Evolutionary conservation across 2,888 invertebrate species (phyloP), one percentile per base, ranked within the genome.

Genomic region (Crioceris asparagi): DNA sequence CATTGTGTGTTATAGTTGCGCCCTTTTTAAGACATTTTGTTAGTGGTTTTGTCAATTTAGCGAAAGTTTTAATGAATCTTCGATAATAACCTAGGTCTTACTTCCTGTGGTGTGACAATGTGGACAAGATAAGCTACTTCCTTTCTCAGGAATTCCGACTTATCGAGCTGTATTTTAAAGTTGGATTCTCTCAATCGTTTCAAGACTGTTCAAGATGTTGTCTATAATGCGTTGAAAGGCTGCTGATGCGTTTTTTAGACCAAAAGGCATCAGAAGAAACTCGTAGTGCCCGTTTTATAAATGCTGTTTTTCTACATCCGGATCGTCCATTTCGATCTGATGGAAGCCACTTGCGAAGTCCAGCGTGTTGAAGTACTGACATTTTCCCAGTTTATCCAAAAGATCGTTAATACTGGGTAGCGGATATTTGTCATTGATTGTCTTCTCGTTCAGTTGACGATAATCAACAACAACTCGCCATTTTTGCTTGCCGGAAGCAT

Each of bases 191-290:
- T 25, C 23, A 48, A 32, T 25, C 35, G 32, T 21, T 43, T n/a
- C 25, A 46, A 48, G 10, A 45, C 40, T 16, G 12, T 11, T 26
- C 36, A 55, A 35, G 5, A 53, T 41, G 29, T 36, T 26, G 23
- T 50, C 44, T 50, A 51, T 54, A 1, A 49, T 18, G 5, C 48
- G 15, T 37, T 51, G 50, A 37, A 54, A 53, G 0, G 49, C 54
- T 4, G 41, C 34, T 1, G 50, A 51, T 3, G 51, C 47, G 29
- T 48, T 50, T 42, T 50, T 50, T 27, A 48, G 32, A 36, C 50
- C 52, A 30, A 54, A 52, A 1, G 49, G 48, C 52, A 55, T 53
- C 11, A 51, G 27, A 4, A 39, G 8, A 12, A 32, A 46, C 38
- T 45, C 40, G 15, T 44, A 48, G 16, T 48, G 43, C 3, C 41